Evolutionary conservation across 53 echinoderm and acorn worm species (phyloP).

Genomic region (Crossaster papposus): DNA sequence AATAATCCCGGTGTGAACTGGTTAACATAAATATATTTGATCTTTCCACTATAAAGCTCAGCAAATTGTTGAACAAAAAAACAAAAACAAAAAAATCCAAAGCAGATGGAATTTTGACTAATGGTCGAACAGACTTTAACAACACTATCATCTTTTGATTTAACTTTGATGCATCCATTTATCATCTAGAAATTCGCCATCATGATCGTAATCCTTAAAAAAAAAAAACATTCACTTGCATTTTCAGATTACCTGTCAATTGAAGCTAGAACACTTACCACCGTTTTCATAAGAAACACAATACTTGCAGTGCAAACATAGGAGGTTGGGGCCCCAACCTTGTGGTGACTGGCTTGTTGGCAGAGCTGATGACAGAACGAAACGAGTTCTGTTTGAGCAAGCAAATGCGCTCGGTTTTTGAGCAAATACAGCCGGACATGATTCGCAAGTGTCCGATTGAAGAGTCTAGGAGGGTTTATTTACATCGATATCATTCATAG

Average conservation of each 20-base stretch:
- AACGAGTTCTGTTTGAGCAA: background rate
- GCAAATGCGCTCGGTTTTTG: slow-evolving; percentile 7
- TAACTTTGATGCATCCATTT: no score
- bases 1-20: no score
- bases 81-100: no score
- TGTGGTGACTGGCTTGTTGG: background rate
- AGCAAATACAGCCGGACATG: background rate
- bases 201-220: no score
- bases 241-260: background rate
- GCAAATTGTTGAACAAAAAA: no score
- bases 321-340: background rate
- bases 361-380: background rate
- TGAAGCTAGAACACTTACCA: background rate
- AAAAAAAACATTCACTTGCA: background rate
- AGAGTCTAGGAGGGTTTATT: background rate
- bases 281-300: background rate
- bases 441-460: background rate
- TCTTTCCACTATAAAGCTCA: no score
- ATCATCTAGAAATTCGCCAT: no score
- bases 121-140: no score
- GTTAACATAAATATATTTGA: no score
- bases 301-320: background rate
- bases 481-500: background rate
- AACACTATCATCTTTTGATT: no score
- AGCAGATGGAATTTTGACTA: no score